Percentiles rank a stretch among this genome's conserved stretches.
Conservation (phyloP, 2,113 vertebrate genomes). For the Garra rufa region DNA sequence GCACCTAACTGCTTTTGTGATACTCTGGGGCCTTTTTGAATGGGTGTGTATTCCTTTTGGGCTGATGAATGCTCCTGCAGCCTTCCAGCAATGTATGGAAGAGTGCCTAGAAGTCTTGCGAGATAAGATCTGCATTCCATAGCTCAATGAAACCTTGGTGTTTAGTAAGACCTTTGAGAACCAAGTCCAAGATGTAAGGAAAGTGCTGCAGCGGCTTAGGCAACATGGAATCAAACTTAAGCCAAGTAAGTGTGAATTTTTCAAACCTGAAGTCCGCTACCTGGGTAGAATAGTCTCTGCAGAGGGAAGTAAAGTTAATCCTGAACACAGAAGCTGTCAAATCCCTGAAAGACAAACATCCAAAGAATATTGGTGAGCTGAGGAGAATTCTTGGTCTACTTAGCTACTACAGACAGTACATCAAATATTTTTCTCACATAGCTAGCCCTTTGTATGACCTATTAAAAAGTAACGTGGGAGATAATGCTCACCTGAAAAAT, state of each 20-base stretch:
- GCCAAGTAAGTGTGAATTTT: slow-evolving; percentile 44
- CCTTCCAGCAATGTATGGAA: no score
- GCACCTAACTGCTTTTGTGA: neutral
- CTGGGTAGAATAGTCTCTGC: slow-evolving; percentile 44
- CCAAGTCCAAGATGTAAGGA: slow-evolving; percentile 4
- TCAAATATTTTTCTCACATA: neutral
- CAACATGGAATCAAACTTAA: slow-evolving; percentile 37
- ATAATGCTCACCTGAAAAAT: neutral
- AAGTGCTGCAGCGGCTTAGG: slow-evolving; percentile 26
- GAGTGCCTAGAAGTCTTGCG: no score
- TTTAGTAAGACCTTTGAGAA: slow-evolving; percentile 49
- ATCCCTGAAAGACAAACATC: slow-evolving; percentile 37
- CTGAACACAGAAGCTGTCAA: slow-evolving; percentile 46
- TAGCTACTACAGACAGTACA: slow-evolving; percentile 52
- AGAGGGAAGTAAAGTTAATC: slow-evolving; percentile 52
- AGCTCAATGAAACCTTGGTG: neutral
- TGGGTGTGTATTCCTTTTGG: no score
- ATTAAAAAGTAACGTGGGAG: neutral
- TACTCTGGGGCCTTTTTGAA: neutral
- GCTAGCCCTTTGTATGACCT: neutral
- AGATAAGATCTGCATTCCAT: neutral
- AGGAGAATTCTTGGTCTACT: slow-evolving; percentile 31
- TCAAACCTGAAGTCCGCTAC: slow-evolving; percentile 47
- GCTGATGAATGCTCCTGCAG: no score
- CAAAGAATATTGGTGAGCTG: slow-evolving; percentile 40